Evolutionary conservation across 2,888 invertebrate genomes (phyloP), one percentile per base, ranked within the genome.

Genomic region (Acronicta psi): DNA sequence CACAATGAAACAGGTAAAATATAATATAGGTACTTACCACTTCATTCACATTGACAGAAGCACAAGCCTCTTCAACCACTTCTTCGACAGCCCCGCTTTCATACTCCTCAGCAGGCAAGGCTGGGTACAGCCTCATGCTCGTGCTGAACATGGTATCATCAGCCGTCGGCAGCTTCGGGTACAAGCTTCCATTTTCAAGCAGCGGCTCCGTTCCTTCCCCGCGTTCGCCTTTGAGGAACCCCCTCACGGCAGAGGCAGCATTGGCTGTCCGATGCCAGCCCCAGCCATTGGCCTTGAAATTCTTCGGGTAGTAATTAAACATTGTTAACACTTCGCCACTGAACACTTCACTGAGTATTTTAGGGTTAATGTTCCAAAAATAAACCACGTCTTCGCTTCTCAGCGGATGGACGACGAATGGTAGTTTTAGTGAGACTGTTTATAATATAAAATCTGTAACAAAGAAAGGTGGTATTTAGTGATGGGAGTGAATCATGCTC

Each of bases 271-370:
- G 78, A 65, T 94, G 93, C 94, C 94, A 94, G 0, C 94, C 94
- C 92, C 92, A 93, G 1, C 94, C 94, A 57, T 93, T 90, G 41
- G 93, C 92, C 55, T 87, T 91, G 59, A 93, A 90, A 70, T 94
- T 94, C 81, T 92, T 93, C 71, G 93, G 93, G 66, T 93, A 94
- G 62, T 92, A 90, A 62, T 79, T 86, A 23, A 90, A 59, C 75
- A 75, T 75, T 52, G 52, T 70, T 41, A 49, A 34, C 57, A 75
- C 66, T 52, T 43, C 66, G 69, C 71, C 47, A 60, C 62, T 46
- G 18, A 61, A 68, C 79, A 34, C 47, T 25, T 40, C 53, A 63
- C 53, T 18, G 36, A 25, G 20, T 53, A 43, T 41, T 65, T 70
- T 59, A 38, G 44, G 42, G 58, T 55, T 57, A 52, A 57, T 45